Evolutionary conservation across 2,888 invertebrate genomes (phyloP), one percentile per base, ranked within the genome.

Genomic region (Vandiemenella viatica): DNA sequence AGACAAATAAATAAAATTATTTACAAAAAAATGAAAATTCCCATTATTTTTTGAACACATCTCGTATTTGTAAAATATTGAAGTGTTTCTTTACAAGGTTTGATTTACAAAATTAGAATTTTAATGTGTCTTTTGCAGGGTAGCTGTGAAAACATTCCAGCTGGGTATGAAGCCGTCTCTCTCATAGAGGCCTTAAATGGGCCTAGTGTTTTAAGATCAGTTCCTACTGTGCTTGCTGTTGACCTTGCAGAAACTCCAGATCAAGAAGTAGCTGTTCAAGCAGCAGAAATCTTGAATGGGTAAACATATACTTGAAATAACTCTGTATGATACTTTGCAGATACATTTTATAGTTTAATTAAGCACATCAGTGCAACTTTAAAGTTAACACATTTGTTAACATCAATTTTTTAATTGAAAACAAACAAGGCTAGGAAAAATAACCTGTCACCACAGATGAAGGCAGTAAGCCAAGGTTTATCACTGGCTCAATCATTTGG

Each of bases 131-230:
- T 56, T 48, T 50, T 58, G 16, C 56, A 81, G 80, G 78, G 77
- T 54, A 79, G 77, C 60, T 77, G 79, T 63, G 87, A 88, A 63
- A 84, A 87, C 63, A 86, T 93, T 60, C 95, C 93, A 10, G 76
- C 84, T 0, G 95, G 95, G 1, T 96, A 92, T 67, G 89, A 93
- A 70, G 83, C 91, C 21, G 88, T 96, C 46, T 88, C 95, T 0
- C 73, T 96, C 46, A 86, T 96, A 57, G 96, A 96, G 70, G 96
- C 96, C 4, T 72, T 96, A 47, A 96, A 96, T 70, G 96, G 96
- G 0, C 93, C 92, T 6, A 83, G 77, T 59, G 70, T 73, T 26
- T 73, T 75, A 45, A 71, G 74, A 55, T 40, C 50, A 16, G 43
- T 46, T 17, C 50, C 54, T 5, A 37, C 38, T 5, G 48, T 20